phyloP scores from a whole-genome alignment of 2,113 vertebrate genomes.

The Dipodomys ordii region DNA sequence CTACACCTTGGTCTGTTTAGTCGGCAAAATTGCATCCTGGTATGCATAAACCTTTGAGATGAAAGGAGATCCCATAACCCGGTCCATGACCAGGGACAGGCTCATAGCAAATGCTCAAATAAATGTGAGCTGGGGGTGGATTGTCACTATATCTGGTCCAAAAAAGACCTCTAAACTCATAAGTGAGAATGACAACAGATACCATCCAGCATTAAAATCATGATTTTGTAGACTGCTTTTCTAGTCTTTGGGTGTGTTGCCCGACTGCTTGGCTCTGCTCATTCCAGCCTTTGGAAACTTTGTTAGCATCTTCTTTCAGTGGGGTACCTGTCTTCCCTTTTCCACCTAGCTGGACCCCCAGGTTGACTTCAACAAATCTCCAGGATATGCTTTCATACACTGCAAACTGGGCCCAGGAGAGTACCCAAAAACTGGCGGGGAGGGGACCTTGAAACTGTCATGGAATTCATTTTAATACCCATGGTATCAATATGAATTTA shows the following conservation, averaged over 20 bases:
- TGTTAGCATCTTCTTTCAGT: too few species aligned
- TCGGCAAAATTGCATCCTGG: background rate
- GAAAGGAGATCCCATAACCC: background rate
- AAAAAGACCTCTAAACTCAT: background rate
- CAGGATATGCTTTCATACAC: background rate
- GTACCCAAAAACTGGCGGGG: background rate
- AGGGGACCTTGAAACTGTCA: fast-evolving
- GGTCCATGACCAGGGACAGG: background rate
- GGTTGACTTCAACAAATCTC: background rate
- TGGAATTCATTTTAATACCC: background rate
- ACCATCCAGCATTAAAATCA: fast-evolving
- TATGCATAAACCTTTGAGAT: background rate
- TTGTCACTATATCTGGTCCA: background rate
- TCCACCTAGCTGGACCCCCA: background rate
- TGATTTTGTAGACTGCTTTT: too few species aligned
- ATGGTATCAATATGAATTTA: background rate
- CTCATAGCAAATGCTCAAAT: background rate
- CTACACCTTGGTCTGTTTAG: background rate
- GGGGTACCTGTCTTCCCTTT: background rate
- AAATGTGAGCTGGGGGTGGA: background rate
- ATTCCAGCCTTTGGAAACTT: background rate
- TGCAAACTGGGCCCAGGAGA: background rate
- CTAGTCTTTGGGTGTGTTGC: fast-evolving
- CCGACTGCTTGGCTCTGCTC: too few species aligned
- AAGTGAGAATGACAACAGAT: background rate